Conservation (phyloP, 2,113 vertebrate species). For the Daubentonia madagascariensis region DNA sequence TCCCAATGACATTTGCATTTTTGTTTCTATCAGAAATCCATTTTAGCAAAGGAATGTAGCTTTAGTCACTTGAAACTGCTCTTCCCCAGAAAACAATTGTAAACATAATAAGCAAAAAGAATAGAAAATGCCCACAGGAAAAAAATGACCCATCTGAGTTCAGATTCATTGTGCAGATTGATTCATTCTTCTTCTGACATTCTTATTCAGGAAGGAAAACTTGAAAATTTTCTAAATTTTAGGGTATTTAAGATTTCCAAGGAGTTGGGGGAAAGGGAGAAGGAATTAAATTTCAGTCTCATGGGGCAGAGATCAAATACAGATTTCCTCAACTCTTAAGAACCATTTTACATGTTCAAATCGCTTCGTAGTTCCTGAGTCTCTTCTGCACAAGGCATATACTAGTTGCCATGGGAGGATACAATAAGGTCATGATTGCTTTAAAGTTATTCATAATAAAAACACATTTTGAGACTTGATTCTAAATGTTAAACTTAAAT, state of each 20-base stretch:
- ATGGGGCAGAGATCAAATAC: background rate
- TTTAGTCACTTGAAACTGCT: slow-evolving; percentile 4
- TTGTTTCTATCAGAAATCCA: slow-evolving; percentile 33
- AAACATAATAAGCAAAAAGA: background rate
- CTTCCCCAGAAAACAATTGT: slow-evolving; percentile 48
- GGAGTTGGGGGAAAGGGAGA: background rate
- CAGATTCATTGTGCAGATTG: background rate
- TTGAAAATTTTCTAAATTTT: slow-evolving; percentile 33
- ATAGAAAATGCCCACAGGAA: slow-evolving; percentile 9
- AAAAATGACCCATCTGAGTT: background rate
- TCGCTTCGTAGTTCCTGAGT: background rate
- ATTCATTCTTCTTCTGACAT: slow-evolving; percentile 8
- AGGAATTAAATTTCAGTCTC: background rate
- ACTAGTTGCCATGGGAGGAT: background rate
- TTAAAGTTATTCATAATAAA: slow-evolving; percentile 67
- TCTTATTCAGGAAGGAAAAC: slow-evolving; percentile 32
- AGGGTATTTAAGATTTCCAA: background rate
- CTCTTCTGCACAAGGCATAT: background rate
- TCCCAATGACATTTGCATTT: slow-evolving; percentile 39
- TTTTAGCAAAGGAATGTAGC: slow-evolving; percentile 33
- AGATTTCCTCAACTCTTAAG: background rate
- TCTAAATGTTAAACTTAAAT: slow-evolving; percentile 74
- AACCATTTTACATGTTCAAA: background rate
- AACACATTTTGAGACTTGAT: slow-evolving; percentile 63
- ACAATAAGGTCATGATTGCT: slow-evolving; percentile 54